A percentile compares a stretch with the other conserved stretches of the same genome.
These are phyloP conservation scores for Spodoptera littoralis DNA, from an alignment of 2,888 invertebrate species.

Conservation along the genomic window DNA sequence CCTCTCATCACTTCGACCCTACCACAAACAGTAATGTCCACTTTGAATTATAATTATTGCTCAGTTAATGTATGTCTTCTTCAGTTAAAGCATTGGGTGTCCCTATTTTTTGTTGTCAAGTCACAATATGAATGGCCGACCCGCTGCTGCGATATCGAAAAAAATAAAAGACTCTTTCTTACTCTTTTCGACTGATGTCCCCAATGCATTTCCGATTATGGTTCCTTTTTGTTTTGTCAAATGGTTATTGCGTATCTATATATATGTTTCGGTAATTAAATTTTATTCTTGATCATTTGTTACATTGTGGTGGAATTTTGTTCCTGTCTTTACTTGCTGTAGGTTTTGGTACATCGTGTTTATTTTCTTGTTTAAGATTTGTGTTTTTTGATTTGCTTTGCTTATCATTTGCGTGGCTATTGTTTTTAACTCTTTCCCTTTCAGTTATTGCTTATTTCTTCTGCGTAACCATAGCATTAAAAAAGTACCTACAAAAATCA, in stretches of 20 bases:
- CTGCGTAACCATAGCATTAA: too few species aligned
- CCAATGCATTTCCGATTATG: slow-evolving; percentile 59
- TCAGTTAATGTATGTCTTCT: slow-evolving; percentile 86
- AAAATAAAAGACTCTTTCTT: slow-evolving; percentile 62
- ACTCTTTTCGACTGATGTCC: slow-evolving; percentile 41
- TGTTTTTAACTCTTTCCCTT: too few species aligned
- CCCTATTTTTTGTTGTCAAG: slow-evolving; percentile 82
- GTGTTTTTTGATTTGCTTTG: too few species aligned
- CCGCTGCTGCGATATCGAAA: slow-evolving; percentile 79
- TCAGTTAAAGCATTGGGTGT: slow-evolving; percentile 84
- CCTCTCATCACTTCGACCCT: slow-evolving; percentile 51
- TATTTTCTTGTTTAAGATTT: too few species aligned
- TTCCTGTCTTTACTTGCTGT: background rate
- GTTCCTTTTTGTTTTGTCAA: slow-evolving; percentile 36
- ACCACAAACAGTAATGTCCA: slow-evolving; percentile 75
- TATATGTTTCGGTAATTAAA: slow-evolving; percentile 38
- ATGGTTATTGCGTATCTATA: slow-evolving; percentile 34
- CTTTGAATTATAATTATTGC: slow-evolving; percentile 87
- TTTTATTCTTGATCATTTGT: slow-evolving; percentile 38
- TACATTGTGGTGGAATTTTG: slow-evolving; percentile 1
- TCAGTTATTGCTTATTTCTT: too few species aligned
- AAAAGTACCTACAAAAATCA: too few species aligned
- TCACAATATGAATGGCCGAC: slow-evolving; percentile 71
- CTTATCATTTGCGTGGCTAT: too few species aligned
- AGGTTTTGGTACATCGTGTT: too few species aligned